A percentile compares a stretch with the other conserved stretches of the same genome.
Conservation (phyloP, 2,113 vertebrate genomes). For the Myodes glareolus region DNA sequence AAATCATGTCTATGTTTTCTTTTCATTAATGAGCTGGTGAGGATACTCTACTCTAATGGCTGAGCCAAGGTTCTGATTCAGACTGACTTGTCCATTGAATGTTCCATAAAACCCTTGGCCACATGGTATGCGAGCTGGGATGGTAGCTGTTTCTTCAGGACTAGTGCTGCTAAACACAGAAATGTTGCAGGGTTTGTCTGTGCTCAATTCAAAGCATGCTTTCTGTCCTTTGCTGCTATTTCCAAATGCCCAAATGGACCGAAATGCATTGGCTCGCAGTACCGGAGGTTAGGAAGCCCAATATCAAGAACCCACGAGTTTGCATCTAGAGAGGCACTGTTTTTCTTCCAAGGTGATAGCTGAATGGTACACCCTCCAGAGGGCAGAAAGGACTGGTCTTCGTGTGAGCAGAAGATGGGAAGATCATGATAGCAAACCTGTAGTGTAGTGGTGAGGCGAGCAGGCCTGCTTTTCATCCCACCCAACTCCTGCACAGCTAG, state of each 20-base stretch:
- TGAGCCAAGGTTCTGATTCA: constrained; percentile 17
- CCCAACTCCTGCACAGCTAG: too few species aligned
- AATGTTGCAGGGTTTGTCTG: not conserved
- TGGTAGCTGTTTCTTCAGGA: constrained; percentile 33
- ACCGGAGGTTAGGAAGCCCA: not conserved
- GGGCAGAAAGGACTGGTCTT: not conserved
- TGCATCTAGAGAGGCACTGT: not conserved
- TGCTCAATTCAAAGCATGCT: not conserved
- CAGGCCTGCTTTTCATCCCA: too few species aligned
- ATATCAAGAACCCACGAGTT: not conserved
- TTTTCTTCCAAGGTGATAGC: not conserved
- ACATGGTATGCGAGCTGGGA: not conserved
- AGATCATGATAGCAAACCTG: not conserved
- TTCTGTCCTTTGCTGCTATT: not conserved
- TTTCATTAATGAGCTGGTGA: constrained; percentile 1
- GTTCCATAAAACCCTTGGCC: not conserved
- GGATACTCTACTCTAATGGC: not conserved
- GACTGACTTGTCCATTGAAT: constrained; percentile 17
- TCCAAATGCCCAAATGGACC: not conserved
- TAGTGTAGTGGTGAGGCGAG: too few species aligned
- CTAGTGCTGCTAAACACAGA: not conserved
- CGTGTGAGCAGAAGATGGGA: not conserved
- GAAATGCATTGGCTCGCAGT: not conserved
- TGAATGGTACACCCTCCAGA: not conserved
- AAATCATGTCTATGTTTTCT: not conserved